Evolutionary conservation across 2,797 vertebrate species (phyloP), one percentile per base, ranked within the genome.

Genomic region (Rhabdomys pumilio): DNA sequence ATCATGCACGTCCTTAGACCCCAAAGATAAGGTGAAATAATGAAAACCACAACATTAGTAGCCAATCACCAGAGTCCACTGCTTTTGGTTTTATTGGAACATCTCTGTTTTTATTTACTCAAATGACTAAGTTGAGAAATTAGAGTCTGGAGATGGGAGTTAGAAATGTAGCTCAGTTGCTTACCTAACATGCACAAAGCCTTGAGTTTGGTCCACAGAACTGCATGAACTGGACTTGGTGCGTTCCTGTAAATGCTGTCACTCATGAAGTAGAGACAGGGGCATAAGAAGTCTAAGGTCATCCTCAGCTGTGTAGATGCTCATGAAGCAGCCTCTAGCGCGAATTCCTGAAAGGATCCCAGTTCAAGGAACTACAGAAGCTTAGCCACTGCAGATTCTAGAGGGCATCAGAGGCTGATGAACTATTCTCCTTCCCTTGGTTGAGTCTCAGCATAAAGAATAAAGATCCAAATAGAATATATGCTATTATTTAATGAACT

Each of bases 401-500:
- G 67, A 79, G 67, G 72, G 1, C 19, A 83, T 80, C 50, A 17
- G 3, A 11, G 69, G 7, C 53, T 69, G 12, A 61, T 55, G 47
- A 65, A 84, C 55, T 3, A 14, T 53, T 76, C 80, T 94, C 73
- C 47, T 85, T 83, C 22, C 34, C 24, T 81, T 75, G 73, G 31
- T 72, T 59, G 82, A 86, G 29, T 47, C 15, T 61, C 90, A 76
- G n/a, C 55, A 59, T 73, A 84, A 15, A 90, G n/a, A 59, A 31
- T 67, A 65, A 72, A 80, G 73, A 75, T 44, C 55, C 57, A 50
- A 93, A 84, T 87, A 89, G 61, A 93, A 84, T 87, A 86, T 17
- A 57, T 44, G 31, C 50, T 63, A 82, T 87, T n/a, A 75, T 61
- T 89, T 89, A 80, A 84, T 92, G n/a, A 83, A 29, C 61, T 96